Percentiles rank a stretch among this genome's conserved stretches.
phyloP scores from a whole-genome alignment of 2,888 invertebrate species.

The Anticlea derivata region DNA sequence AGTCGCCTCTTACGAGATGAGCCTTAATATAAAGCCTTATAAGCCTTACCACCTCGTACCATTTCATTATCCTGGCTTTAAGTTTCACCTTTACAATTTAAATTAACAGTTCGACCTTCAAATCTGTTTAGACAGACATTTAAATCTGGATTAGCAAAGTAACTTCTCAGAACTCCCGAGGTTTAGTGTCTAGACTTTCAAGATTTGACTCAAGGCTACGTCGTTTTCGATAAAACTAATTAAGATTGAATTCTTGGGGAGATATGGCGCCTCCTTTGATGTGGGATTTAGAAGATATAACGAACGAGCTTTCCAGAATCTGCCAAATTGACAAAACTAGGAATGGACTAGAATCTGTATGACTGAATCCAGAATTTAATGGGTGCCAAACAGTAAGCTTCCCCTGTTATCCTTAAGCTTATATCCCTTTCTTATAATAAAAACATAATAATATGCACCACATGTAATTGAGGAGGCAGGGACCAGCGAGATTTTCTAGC shows the following conservation, averaged over 20 bases:
- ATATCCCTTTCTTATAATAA: too few species aligned
- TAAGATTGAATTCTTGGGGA: slow-evolving; percentile 3
- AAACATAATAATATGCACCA: too few species aligned
- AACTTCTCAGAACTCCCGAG: slow-evolving; percentile 45
- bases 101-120: slow-evolving; percentile 22
- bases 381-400: too few species aligned
- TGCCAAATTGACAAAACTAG: background rate
- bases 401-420: too few species aligned
- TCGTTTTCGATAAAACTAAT: slow-evolving; percentile 22
- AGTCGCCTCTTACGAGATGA: too few species aligned
- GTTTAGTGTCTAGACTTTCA: slow-evolving; percentile 38
- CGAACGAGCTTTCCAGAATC: background rate
- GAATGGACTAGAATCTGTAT: too few species aligned
- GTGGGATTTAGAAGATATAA: background rate
- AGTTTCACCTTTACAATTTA: slow-evolving; percentile 34
- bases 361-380: too few species aligned
- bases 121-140: slow-evolving; percentile 33
- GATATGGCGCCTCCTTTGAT: slow-evolving; percentile 7
- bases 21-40: too few species aligned
- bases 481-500: too few species aligned
- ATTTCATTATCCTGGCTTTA: slow-evolving; percentile 24
- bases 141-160: slow-evolving; percentile 30
- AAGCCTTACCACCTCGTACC: slow-evolving; percentile 9
- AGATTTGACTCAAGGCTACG: slow-evolving; percentile 22
- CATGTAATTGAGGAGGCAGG: too few species aligned